phyloP scores from a whole-genome alignment of 1,140 invertebrate genomes.

The Camponotus vicinus region DNA sequence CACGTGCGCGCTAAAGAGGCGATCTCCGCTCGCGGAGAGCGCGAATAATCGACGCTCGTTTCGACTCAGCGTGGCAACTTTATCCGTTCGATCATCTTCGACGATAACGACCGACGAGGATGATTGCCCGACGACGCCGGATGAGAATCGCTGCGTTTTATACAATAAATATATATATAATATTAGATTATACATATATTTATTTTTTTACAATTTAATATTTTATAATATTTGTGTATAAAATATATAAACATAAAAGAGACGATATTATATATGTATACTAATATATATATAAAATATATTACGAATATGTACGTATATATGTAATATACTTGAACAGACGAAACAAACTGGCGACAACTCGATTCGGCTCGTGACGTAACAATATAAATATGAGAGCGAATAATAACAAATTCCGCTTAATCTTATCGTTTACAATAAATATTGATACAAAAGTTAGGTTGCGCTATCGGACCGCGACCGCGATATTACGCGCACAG shows the following conservation, averaged over 20 bases:
- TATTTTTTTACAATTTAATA: too few species aligned
- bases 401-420: constrained; percentile 79
- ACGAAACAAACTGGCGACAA: constrained; percentile 67
- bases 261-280: too few species aligned
- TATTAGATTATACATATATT: too few species aligned
- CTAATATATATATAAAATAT: constrained; percentile 51
- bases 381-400: constrained; percentile 82
- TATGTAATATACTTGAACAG: constrained; percentile 53
- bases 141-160: constrained; percentile 79
- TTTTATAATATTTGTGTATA: too few species aligned
- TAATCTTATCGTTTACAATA: constrained; percentile 85
- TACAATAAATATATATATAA: too few species aligned
- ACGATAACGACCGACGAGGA: constrained; percentile 38
- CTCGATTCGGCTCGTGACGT: constrained; percentile 76
- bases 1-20: constrained; percentile 54
- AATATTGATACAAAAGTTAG: constrained; percentile 83
- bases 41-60: constrained; percentile 58
- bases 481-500: constrained; percentile 52
- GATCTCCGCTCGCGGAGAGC: constrained; percentile 6
- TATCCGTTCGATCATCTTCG: constrained; percentile 50
- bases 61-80: constrained; percentile 1
- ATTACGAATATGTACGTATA: too few species aligned
- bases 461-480: constrained; percentile 76
- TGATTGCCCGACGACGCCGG: background rate
- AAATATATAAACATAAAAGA: too few species aligned